These are phyloP conservation scores for Camponotus fellah DNA, from an alignment of 2,888 invertebrate species.

Conservation along the genomic window DNA sequence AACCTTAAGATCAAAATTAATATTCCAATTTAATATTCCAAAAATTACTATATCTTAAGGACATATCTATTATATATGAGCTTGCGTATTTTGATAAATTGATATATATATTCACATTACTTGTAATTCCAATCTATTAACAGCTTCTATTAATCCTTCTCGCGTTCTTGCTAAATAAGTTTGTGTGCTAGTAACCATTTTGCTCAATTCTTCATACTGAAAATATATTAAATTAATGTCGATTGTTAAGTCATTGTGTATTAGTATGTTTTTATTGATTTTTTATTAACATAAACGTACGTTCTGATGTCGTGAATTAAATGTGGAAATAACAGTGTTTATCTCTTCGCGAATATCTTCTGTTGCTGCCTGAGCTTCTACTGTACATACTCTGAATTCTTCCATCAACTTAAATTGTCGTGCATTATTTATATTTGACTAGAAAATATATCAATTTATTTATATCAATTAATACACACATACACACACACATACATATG, in stretches of 20 bases:
- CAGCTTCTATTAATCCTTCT: conserved; percentile 76
- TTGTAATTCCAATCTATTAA: conserved; percentile 78
- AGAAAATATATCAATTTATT: conserved; percentile 10
- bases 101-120: conserved; percentile 68
- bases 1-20: not conserved
- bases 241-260: not conserved
- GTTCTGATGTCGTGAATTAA: conserved; percentile 79
- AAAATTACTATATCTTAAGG: not conserved
- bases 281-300: conserved; percentile 68
- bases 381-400: conserved; percentile 82
- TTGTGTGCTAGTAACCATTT: conserved; percentile 76
- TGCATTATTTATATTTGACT: conserved; percentile 54
- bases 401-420: conserved; percentile 83
- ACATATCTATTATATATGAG: not conserved
- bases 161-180: conserved; percentile 76
- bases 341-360: conserved; percentile 83
- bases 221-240: conserved; percentile 47
- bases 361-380: conserved; percentile 82
- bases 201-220: conserved; percentile 78
- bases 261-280: not conserved
- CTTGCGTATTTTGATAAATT: not conserved
- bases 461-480: not conserved
- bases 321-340: conserved; percentile 75
- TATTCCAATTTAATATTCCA: not conserved
- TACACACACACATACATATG: not conserved